phyloP scores from a whole-genome alignment of 2,113 vertebrate genomes.

The Rhegmatorhina hoffmannsi region DNA sequence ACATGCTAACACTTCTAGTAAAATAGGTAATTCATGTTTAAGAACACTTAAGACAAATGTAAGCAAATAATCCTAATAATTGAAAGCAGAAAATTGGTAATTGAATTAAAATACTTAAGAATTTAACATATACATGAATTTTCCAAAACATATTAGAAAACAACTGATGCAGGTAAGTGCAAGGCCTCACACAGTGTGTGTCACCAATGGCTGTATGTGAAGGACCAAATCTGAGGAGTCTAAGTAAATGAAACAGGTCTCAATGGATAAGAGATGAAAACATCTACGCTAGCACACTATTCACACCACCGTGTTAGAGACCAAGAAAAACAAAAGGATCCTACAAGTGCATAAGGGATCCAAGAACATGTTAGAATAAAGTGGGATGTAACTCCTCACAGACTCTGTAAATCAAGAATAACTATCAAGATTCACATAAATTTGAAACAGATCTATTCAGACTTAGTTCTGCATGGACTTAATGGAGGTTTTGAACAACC shows the following conservation, averaged over 20 bases:
- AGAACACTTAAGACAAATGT: not conserved
- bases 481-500: not conserved
- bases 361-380: not conserved
- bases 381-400: accelerated
- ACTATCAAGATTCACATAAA: not conserved
- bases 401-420: not conserved
- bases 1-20: not conserved
- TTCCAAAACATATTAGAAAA: not conserved
- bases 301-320: not conserved
- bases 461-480: not conserved
- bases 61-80: not conserved
- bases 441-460: not conserved
- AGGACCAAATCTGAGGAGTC: not conserved
- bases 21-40: not conserved
- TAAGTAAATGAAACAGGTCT: not conserved
- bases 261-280: not conserved
- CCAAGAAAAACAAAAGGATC: not conserved
- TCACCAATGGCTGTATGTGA: not conserved
- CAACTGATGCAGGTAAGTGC: not conserved
- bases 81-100: not conserved
- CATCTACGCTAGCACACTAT: not conserved
- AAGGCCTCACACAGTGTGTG: not conserved
- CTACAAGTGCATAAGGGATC: not conserved
- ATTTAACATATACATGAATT: not conserved
- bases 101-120: not conserved